These are phyloP conservation scores for Drosophila bocqueti DNA, from an alignment of 1,140 invertebrate species.

Conservation along the genomic window DNA sequence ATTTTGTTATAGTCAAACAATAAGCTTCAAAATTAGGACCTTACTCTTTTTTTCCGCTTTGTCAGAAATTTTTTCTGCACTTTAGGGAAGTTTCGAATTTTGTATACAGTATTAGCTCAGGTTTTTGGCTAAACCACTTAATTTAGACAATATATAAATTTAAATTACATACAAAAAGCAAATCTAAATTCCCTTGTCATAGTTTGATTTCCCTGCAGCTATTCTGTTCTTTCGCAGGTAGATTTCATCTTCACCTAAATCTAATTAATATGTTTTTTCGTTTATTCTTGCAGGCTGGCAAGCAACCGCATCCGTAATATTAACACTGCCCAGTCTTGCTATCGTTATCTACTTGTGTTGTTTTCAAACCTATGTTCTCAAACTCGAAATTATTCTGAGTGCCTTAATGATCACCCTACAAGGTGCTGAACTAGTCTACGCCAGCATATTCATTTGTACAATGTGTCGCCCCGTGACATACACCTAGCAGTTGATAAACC, in stretches of 20 bases:
- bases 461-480: constrained; percentile 89
- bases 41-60: too few species aligned
- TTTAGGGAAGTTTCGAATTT: too few species aligned
- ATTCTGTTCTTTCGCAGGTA: too few species aligned
- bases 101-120: too few species aligned
- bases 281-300: constrained; percentile 87
- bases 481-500: constrained; percentile 83
- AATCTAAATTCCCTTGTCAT: too few species aligned
- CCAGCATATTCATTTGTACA: constrained; percentile 90
- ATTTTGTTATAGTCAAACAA: too few species aligned
- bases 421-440: constrained; percentile 91
- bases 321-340: constrained; percentile 92
- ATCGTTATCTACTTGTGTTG: constrained; percentile 93
- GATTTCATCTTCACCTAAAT: background rate
- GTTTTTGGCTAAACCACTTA: too few species aligned
- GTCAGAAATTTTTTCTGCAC: too few species aligned
- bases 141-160: too few species aligned
- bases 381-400: constrained; percentile 94
- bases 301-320: constrained; percentile 91
- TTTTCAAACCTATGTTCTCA: constrained; percentile 93
- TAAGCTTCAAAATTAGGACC: too few species aligned
- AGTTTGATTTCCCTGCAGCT: too few species aligned
- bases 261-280: background rate
- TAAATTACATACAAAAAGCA: too few species aligned
- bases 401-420: constrained; percentile 93